Evolutionary conservation across 1,140 invertebrate species (phyloP), one percentile per base, ranked within the genome.

Genomic region (Zaprionus nigranus): DNA sequence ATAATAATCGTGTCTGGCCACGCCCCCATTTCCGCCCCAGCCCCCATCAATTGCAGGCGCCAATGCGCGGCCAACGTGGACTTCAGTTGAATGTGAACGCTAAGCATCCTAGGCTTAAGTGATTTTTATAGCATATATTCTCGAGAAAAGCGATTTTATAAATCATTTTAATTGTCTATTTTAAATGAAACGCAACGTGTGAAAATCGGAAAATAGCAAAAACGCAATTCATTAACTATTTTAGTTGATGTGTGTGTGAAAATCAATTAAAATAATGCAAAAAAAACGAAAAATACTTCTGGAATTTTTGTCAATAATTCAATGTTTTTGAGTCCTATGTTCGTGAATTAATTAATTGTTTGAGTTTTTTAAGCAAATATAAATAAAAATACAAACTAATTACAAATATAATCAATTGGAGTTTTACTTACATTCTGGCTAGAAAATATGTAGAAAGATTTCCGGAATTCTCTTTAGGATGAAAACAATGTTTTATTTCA

Each of bases 121-220:
- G 79, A 90, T 82, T 88, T 88, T 90, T 90, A 51, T 51, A 51
- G 46, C 22, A 51, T 51, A 88, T 88, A 87, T 87, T 87, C 74
- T n/a, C 30, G 30, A 53, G 51, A 36, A 73, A 87, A 81, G 62
- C 78, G 85, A 82, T 88, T 88, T 88, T 88, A 85, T 85, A 90
- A 90, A 90, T 90, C 75, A 90, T 90, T 90, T 90, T 90, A 90
- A 90, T 90, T 90, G 85, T 90, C 85, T 90, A 90, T 90, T 90
- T 90, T 90, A 90, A 90, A 90, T 62, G 68, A 74, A 78, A 46
- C 28, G 53, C 62, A 73, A 73, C 30, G 28, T 69, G 65, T 43
- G 46, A 64, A 71, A 49, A 64, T 56, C 61, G 51, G 28, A 71
- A 64, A 64, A 63, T 40, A 85, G 60, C 53, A 60, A 77, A 64